Conservation (phyloP, 2,113 vertebrate genomes). For the Laticauda laticaudata region DNA sequence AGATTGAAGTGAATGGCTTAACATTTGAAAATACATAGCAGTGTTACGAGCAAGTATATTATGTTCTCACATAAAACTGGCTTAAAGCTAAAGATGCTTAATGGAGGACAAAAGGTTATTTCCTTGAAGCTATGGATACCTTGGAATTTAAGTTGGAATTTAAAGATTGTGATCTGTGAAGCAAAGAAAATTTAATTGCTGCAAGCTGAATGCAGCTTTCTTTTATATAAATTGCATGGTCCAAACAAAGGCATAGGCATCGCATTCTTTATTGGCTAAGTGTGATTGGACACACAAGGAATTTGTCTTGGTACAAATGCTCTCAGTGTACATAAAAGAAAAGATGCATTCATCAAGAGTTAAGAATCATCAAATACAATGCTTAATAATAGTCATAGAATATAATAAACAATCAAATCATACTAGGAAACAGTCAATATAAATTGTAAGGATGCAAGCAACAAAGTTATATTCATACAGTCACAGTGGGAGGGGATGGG, state of each 20-base stretch:
- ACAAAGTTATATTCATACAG: too few relatives aligned
- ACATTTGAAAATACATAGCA: conserved; percentile 13
- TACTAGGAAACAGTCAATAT: too few relatives aligned
- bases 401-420: too few relatives aligned
- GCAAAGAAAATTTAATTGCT: not conserved
- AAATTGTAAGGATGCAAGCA: too few relatives aligned
- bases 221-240: conserved; percentile 14
- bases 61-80: conserved; percentile 31
- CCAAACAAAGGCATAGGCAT: not conserved
- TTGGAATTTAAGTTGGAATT: conserved; percentile 41
- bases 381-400: too few relatives aligned
- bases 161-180: conserved; percentile 13
- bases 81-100: conserved; percentile 42
- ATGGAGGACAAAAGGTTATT: conserved; percentile 51
- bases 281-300: too few relatives aligned
- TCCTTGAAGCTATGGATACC: conserved; percentile 35
- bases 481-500: too few relatives aligned
- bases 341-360: too few relatives aligned
- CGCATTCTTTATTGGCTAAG: too few relatives aligned
- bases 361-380: too few relatives aligned
- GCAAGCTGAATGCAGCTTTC: conserved; percentile 6
- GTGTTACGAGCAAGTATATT: conserved; percentile 23
- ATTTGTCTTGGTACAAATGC: too few relatives aligned
- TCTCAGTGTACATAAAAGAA: too few relatives aligned
- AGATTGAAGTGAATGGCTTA: conserved; percentile 42